phyloP scores from a whole-genome alignment of 2,797 vertebrate genomes.

The Amblyraja radiata region DNA sequence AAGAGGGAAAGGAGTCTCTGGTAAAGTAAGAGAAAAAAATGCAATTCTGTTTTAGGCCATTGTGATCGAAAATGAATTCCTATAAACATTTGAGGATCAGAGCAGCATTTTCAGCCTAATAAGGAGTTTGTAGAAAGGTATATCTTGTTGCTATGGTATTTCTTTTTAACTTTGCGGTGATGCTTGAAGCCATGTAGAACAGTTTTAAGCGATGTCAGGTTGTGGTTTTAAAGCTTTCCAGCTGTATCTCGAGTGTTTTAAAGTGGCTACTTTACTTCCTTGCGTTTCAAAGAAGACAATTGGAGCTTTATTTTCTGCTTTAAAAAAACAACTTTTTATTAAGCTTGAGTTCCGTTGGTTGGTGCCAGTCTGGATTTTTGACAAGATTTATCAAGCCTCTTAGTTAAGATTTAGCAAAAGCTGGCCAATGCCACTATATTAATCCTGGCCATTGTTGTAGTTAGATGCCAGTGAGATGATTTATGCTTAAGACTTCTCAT shows the following conservation, averaged over 20 bases:
- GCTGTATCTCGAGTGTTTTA: background rate
- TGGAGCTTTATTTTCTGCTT: conserved; percentile 1
- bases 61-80: conserved; percentile 48
- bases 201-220: conserved; percentile 44
- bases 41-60: conserved; percentile 45
- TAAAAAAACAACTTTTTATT: background rate
- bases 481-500: background rate
- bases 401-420: background rate
- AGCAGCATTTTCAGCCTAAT: conserved; percentile 48
- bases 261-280: background rate
- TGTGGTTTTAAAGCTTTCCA: conserved; percentile 43
- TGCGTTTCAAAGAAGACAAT: background rate
- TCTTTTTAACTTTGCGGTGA: conserved; percentile 38
- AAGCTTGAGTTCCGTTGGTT: background rate
- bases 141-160: conserved; percentile 46
- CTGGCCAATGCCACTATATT: background rate
- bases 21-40: conserved; percentile 45
- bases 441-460: background rate
- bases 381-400: background rate
- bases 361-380: background rate
- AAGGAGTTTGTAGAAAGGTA: conserved; percentile 42
- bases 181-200: conserved; percentile 39
- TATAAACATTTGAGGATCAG: conserved; percentile 48
- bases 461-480: background rate
- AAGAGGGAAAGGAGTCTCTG: conserved; percentile 39